Conservation (phyloP, 2,888 invertebrate genomes). For the Quadriops clusia region DNA sequence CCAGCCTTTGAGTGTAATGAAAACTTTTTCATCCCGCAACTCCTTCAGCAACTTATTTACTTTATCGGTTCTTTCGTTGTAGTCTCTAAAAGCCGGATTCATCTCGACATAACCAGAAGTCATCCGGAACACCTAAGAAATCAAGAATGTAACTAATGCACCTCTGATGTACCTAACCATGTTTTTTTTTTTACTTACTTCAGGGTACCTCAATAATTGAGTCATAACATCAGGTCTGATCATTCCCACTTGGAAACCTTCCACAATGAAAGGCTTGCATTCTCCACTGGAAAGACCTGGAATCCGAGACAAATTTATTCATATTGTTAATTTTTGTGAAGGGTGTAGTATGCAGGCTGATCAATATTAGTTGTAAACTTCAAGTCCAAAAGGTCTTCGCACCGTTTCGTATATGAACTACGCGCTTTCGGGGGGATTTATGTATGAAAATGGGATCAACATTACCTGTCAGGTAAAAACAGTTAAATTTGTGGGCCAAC, state of each 20-base stretch:
- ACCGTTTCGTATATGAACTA: slow-evolving; percentile 18
- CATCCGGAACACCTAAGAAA: slow-evolving; percentile 54
- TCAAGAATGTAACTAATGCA: slow-evolving; percentile 9
- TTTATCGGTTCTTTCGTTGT: slow-evolving; percentile 65
- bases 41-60: slow-evolving; percentile 70
- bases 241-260: slow-evolving; percentile 80
- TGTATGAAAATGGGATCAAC: slow-evolving; percentile 14
- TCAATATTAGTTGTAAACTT: slow-evolving; percentile 16
- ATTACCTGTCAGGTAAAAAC: slow-evolving; percentile 77
- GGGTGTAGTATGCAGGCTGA: slow-evolving; percentile 16
- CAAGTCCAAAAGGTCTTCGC: slow-evolving; percentile 12
- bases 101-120: slow-evolving; percentile 64
- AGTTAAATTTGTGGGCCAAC: slow-evolving; percentile 79
- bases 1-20: slow-evolving; percentile 81
- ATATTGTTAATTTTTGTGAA: slow-evolving; percentile 10
- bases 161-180: slow-evolving; percentile 5
- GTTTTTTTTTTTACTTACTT: slow-evolving; percentile 41
- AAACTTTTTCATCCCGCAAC: slow-evolving; percentile 61
- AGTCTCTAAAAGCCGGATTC: slow-evolving; percentile 79
- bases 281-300: slow-evolving; percentile 64
- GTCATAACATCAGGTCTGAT: slow-evolving; percentile 75
- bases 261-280: slow-evolving; percentile 79
- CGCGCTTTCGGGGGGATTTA: slow-evolving; percentile 10
- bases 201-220: slow-evolving; percentile 68
- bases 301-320: slow-evolving; percentile 18